Conservation (phyloP, 2,113 vertebrate genomes). For the Pseudorasbora parva region DNA sequence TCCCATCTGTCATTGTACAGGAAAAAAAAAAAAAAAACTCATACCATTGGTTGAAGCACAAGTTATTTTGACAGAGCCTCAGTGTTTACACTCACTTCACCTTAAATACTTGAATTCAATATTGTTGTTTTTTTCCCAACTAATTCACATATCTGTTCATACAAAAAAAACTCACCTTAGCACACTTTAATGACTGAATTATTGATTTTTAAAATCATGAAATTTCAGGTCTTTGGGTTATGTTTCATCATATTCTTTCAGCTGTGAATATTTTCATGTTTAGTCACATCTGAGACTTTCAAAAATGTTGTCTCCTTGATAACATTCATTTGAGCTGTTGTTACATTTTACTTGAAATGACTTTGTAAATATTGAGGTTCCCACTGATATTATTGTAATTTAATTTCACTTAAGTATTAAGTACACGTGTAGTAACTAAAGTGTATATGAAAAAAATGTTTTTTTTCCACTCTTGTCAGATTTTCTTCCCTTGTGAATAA, state of each 20-base stretch:
- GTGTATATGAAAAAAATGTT: constrained; percentile 37
- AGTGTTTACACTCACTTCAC: not conserved
- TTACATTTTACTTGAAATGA: constrained; percentile 52
- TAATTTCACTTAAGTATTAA: constrained; percentile 39
- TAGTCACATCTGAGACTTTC: constrained; percentile 13
- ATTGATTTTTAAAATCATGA: not conserved
- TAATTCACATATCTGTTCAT: not conserved
- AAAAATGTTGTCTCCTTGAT: constrained; percentile 23
- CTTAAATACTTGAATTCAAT: constrained; percentile 13
- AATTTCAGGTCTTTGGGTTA: constrained; percentile 10
- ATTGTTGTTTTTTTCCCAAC: not conserved
- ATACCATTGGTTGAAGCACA: not conserved
- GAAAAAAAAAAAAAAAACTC: not conserved
- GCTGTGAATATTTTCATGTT: constrained; percentile 45
- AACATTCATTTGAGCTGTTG: constrained; percentile 28
- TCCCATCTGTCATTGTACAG: not conserved
- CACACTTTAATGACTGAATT: not conserved
- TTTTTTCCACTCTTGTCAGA: constrained; percentile 18
- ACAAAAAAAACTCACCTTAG: not conserved
- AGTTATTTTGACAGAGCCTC: not conserved
- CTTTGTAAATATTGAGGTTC: constrained; percentile 54
- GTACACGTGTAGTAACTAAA: constrained; percentile 44
- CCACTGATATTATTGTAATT: constrained; percentile 41
- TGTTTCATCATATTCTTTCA: constrained; percentile 16
- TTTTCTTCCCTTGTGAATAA: constrained; percentile 45